Percentiles rank a stretch among this genome's conserved stretches.
These are phyloP conservation scores for Babyrousa celebensis DNA, from an alignment of 2,797 vertebrate genomes.

Conservation along the genomic window DNA sequence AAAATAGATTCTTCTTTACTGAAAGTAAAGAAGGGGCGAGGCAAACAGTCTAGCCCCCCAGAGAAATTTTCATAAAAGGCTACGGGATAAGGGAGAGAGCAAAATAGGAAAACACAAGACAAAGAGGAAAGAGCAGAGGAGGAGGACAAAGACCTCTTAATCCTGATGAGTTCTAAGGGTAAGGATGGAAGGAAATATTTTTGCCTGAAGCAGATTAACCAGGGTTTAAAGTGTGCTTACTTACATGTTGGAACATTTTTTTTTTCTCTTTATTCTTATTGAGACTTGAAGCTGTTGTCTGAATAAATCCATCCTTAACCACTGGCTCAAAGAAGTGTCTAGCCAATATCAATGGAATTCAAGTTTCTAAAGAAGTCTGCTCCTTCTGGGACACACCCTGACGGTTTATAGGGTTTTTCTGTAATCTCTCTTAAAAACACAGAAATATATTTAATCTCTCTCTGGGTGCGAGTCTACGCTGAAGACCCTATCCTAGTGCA, in stretches of 20 bases:
- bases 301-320: conserved; percentile 52
- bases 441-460: background rate
- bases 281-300: conserved; percentile 13
- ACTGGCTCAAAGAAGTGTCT: conserved; percentile 54
- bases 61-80: background rate
- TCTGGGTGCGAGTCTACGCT: background rate
- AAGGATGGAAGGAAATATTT: background rate
- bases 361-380: conserved; percentile 21
- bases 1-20: conserved; percentile 9
- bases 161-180: background rate
- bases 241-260: conserved; percentile 6
- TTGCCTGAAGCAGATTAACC: background rate
- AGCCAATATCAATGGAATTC: background rate
- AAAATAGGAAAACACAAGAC: background rate
- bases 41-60: background rate
- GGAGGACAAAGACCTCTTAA: background rate
- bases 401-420: background rate
- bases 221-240: conserved; percentile 6
- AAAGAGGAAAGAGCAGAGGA: background rate
- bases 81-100: background rate
- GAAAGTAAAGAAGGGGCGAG: background rate
- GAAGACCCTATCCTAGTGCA: background rate
- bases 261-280: conserved; percentile 58
- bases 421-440: conserved; percentile 37
- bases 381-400: background rate